Percentiles rank a stretch among this genome's conserved stretches.
phyloP scores from a whole-genome alignment of 2,888 invertebrate species.

The Dasysyrphus tricinctus region DNA sequence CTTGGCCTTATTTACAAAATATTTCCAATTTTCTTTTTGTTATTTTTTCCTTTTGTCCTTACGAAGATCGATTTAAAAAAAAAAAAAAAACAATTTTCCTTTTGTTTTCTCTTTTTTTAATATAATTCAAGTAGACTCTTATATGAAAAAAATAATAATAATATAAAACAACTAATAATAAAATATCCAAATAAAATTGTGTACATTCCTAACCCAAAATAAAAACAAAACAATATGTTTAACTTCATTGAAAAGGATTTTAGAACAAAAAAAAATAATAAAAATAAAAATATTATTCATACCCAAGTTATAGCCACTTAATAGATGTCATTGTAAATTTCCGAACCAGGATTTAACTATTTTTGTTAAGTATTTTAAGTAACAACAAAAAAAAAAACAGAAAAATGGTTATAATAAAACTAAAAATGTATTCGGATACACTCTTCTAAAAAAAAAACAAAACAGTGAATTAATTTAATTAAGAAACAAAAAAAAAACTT shows the following conservation, averaged over 20 bases:
- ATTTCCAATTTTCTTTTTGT: conserved; percentile 10
- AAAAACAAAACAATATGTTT: conserved; percentile 28
- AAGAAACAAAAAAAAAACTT: conserved; percentile 38
- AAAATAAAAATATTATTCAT: conserved; percentile 47
- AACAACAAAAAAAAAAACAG: neutral
- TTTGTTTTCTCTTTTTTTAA: conserved; percentile 26
- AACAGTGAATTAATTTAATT: conserved; percentile 28
- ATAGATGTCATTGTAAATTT: conserved; percentile 71
- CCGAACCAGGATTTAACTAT: conserved; percentile 57
- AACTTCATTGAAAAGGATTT: conserved; percentile 38
- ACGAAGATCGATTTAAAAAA: conserved; percentile 66
- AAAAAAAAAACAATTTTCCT: neutral
- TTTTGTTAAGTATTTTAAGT: conserved; percentile 67
- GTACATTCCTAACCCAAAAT: conserved; percentile 58
- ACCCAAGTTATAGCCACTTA: conserved; percentile 62
- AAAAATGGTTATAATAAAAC: conserved; percentile 22
- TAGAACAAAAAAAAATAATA: conserved; percentile 1
- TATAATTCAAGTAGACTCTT: conserved; percentile 19
- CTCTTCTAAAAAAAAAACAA: conserved; percentile 6
- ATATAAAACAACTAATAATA: conserved; percentile 32
- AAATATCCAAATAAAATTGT: conserved; percentile 43
- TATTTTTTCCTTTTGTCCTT: conserved; percentile 58
- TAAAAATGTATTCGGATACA: conserved; percentile 41
- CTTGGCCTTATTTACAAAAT: conserved; percentile 73
- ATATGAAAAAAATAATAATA: conserved; percentile 34